These are phyloP conservation scores for Misgurnus anguillicaudatus DNA, from an alignment of 2,113 vertebrate species.

Conservation along the genomic window DNA sequence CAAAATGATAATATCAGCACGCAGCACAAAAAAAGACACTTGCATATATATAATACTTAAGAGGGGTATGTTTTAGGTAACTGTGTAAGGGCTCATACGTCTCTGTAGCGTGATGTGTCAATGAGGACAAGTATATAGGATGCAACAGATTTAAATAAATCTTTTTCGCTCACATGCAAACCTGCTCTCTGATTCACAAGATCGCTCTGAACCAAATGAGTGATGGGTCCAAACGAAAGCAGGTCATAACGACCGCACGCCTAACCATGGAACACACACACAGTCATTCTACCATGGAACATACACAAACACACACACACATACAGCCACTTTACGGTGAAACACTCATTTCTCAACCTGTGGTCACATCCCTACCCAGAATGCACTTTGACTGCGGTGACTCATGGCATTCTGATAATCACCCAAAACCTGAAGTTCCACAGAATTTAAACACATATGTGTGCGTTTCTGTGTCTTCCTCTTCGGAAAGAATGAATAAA, in stretches of 20 bases:
- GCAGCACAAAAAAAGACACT: background rate
- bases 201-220: slow-evolving; percentile 64
- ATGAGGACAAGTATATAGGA: background rate
- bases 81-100: too few species aligned
- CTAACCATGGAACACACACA: slow-evolving; percentile 53
- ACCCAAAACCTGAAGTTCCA: slow-evolving; percentile 26
- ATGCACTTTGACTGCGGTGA: slow-evolving; percentile 45
- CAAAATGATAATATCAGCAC: background rate
- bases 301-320: slow-evolving; percentile 36
- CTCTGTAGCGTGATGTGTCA: background rate
- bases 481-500: background rate
- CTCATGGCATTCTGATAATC: slow-evolving; percentile 40
- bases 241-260: slow-evolving; percentile 63
- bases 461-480: slow-evolving; percentile 18
- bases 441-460: slow-evolving; percentile 9
- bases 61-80: too few species aligned
- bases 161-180: slow-evolving; percentile 24
- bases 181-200: slow-evolving; percentile 54
- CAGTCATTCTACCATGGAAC: slow-evolving; percentile 11
- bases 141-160: slow-evolving; percentile 10
- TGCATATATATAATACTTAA: too few species aligned
- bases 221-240: slow-evolving; percentile 64
- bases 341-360: slow-evolving; percentile 44
- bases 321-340: slow-evolving; percentile 43
- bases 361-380: slow-evolving; percentile 52